Evolutionary conservation across 2,888 invertebrate genomes (phyloP).

Genomic region (Nudaria mundana): DNA sequence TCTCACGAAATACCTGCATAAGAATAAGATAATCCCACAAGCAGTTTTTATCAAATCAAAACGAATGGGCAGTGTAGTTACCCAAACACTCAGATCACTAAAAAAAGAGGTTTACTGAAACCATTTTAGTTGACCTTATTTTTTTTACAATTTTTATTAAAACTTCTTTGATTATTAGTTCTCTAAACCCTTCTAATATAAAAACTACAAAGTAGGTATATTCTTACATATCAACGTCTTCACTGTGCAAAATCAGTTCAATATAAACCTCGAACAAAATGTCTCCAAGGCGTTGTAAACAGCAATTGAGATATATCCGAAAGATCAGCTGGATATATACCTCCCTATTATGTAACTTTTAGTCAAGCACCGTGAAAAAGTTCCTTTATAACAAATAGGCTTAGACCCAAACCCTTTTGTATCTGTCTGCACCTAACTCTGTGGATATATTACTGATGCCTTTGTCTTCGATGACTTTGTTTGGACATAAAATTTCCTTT

Average conservation of each 20-base stretch:
- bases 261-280: neutral
- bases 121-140: too few species aligned
- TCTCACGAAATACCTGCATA: too few species aligned
- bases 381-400: conserved; percentile 8
- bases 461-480: neutral
- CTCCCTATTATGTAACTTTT: conserved; percentile 20
- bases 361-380: conserved; percentile 2
- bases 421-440: neutral
- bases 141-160: too few species aligned
- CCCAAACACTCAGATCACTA: too few species aligned
- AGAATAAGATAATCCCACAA: too few species aligned
- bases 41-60: too few species aligned
- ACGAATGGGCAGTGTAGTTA: too few species aligned
- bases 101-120: too few species aligned
- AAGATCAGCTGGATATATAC: conserved; percentile 18
- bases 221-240: too few species aligned
- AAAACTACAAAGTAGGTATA: too few species aligned
- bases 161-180: too few species aligned
- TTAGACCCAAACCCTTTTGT: conserved; percentile 1
- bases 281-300: neutral
- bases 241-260: neutral
- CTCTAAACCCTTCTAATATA: too few species aligned
- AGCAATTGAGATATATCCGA: conserved; percentile 14
- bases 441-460: neutral
- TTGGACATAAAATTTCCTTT: neutral